Evolutionary conservation across 2,797 vertebrate species (phyloP).

Genomic region (Xiphorhynchus erythropygius): DNA sequence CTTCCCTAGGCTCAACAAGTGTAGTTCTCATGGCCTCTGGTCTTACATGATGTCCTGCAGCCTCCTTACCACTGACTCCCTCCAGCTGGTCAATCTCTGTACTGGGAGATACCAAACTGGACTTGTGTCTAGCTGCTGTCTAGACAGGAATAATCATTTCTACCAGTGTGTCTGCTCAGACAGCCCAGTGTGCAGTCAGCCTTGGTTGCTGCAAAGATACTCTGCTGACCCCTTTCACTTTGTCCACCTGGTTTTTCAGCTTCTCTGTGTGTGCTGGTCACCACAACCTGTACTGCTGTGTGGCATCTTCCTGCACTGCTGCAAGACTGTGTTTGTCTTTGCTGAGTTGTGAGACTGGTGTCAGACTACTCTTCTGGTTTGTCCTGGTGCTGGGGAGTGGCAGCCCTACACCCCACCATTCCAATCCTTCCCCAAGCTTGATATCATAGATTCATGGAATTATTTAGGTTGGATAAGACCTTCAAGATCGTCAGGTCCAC

Average conservation of each 20-base stretch:
- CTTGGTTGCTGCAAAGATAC: neutral
- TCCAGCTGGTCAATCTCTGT: neutral
- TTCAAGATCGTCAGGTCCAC: rapidly evolving
- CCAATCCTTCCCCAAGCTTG: neutral
- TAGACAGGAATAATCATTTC: neutral
- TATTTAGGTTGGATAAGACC: neutral
- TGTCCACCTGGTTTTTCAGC: neutral
- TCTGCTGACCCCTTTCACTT: neutral
- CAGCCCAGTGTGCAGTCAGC: neutral
- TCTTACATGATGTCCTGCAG: neutral
- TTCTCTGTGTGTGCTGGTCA: neutral
- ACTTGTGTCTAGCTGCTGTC: rapidly evolving
- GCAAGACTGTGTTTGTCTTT: neutral
- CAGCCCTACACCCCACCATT: neutral
- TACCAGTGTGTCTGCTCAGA: rapidly evolving
- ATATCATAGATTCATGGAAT: neutral
- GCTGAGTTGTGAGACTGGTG: neutral
- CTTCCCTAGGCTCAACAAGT: neutral
- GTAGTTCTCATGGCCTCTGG: neutral
- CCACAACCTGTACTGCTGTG: rapidly evolving
- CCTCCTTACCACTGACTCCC: neutral
- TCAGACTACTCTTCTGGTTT: neutral
- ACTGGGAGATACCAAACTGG: neutral
- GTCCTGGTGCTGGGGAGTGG: neutral
- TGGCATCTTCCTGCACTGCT: neutral